These are phyloP conservation scores for Peromyscus californicus DNA, from an alignment of 2,113 vertebrate species.

Conservation along the genomic window DNA sequence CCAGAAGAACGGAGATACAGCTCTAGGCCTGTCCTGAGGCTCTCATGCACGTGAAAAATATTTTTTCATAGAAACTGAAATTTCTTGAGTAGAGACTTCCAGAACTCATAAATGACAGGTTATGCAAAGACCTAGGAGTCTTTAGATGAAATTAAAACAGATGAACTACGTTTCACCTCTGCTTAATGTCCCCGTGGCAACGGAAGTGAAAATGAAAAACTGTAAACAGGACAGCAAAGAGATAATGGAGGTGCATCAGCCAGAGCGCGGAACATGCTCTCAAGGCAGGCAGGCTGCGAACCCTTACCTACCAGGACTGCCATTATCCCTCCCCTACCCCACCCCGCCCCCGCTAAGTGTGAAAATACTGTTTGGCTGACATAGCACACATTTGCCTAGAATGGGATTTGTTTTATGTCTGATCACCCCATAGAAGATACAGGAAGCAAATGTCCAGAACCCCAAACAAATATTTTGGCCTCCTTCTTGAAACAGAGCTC, in stretches of 20 bases:
- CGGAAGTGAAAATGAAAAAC: slow-evolving; percentile 18
- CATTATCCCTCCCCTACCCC: background rate
- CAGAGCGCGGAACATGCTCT: background rate
- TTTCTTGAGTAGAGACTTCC: slow-evolving; percentile 35
- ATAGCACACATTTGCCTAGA: background rate
- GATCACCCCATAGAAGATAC: background rate
- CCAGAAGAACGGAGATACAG: background rate
- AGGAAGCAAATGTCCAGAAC: slow-evolving; percentile 63
- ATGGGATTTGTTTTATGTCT: slow-evolving; percentile 28
- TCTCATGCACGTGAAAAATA: background rate
- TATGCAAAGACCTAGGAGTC: slow-evolving; percentile 16
- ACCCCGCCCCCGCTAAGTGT: background rate
- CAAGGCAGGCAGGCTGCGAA: background rate
- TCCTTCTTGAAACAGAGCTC: background rate
- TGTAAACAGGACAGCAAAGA: background rate
- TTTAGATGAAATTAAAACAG: slow-evolving; percentile 29
- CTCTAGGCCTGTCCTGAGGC: background rate
- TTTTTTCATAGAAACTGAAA: background rate
- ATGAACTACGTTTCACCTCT: background rate
- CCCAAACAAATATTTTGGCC: slow-evolving; percentile 12
- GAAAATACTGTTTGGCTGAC: background rate
- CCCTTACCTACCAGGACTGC: background rate
- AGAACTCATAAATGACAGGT: slow-evolving; percentile 51
- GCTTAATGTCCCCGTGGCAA: background rate
- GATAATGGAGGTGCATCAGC: background rate